Evolutionary conservation across 2,888 invertebrate genomes (phyloP), one percentile per base, ranked within the genome.

Genomic region (Tortricodes alternella): DNA sequence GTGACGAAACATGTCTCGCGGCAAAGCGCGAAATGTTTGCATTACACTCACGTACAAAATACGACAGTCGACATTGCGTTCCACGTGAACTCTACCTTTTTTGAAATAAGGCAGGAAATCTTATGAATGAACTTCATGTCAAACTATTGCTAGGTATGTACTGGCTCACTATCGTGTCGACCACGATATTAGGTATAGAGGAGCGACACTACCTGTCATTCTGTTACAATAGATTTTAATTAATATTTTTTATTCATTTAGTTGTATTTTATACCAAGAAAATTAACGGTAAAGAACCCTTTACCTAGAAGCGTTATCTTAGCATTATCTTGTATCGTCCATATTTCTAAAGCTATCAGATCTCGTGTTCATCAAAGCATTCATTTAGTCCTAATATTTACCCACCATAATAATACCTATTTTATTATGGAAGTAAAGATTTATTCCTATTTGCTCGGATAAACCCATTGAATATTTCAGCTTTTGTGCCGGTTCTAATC

Each of bases 1-100:
- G 84, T 85, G 84, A 84, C 83, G 80, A 83, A 83, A 83, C 85
- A 83, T 85, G 83, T 84, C 80, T 81, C 67, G 70, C 61, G 72
- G 72, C 71, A 65, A 48, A 59, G 59, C 48, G 61, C 18, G 29
- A 34, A 62, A 65, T 78, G 79, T 84, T 84, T 78, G 70, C 76
- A 83, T 83, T 85, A 73, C 73, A 62, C 75, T 83, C 85, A 85
- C 83, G 85, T 85, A 63, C 63, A 51, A 19, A 8, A 15, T 8
- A 24, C 35, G 34, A 35, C 35, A 41, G 23, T 13, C 43, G 6
- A 51, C 34, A 13, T 13, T 44, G 35, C 52, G 34, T 38, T 16
- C 35, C 5, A 2, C 24, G 27, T 16, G 52, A 34, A 44, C 43
- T 35, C 13, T 52, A 35, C n/a, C 18, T 9, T 16, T 15, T 24